A percentile compares a stretch with the other conserved stretches of the same genome.
Evolutionary conservation across 1,140 invertebrate species (phyloP).

Genomic region (Hirudo medicinalis): DNA sequence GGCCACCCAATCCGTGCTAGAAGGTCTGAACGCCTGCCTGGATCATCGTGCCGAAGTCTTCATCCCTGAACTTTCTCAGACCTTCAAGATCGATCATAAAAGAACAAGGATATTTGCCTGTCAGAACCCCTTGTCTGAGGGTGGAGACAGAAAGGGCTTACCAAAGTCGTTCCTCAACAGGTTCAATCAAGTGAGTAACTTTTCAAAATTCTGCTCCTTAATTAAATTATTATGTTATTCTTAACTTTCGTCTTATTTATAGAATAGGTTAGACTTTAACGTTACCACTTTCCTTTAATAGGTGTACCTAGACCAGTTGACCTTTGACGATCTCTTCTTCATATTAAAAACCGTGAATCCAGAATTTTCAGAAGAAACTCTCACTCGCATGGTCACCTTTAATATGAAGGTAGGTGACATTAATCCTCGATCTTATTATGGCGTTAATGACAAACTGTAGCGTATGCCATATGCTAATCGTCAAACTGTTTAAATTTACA

Average conservation of each 20-base stretch:
- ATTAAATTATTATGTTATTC: too few species aligned
- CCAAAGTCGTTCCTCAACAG: conserved; percentile 94
- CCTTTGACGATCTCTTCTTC: conserved; percentile 57
- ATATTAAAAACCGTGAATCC: conserved; percentile 45
- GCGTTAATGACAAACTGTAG: background rate
- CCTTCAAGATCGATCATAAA: conserved; percentile 55
- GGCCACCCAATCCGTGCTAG: conserved; percentile 91
- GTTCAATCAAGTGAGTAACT: conserved; percentile 67
- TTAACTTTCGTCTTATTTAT: too few species aligned
- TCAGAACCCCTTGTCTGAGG: conserved; percentile 93
- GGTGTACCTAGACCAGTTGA: conserved; percentile 71
- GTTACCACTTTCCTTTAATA: conserved; percentile 28
- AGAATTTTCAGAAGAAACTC: conserved; percentile 39
- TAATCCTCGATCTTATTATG: background rate
- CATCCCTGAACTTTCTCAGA: conserved; percentile 80
- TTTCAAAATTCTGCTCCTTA: too few species aligned
- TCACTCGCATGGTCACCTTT: conserved; percentile 65
- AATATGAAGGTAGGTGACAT: conserved; percentile 48
- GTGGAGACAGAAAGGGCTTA: conserved; percentile 81
- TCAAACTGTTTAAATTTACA: too few species aligned
- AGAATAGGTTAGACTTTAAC: too few species aligned
- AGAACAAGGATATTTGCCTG: conserved; percentile 83
- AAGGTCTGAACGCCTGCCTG: conserved; percentile 93
- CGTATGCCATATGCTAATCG: too few species aligned
- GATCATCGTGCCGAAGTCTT: conserved; percentile 93